A percentile compares a stretch with the other conserved stretches of the same genome.
phyloP scores from a whole-genome alignment of 1,140 invertebrate species.

The Mamestra configurata region DNA sequence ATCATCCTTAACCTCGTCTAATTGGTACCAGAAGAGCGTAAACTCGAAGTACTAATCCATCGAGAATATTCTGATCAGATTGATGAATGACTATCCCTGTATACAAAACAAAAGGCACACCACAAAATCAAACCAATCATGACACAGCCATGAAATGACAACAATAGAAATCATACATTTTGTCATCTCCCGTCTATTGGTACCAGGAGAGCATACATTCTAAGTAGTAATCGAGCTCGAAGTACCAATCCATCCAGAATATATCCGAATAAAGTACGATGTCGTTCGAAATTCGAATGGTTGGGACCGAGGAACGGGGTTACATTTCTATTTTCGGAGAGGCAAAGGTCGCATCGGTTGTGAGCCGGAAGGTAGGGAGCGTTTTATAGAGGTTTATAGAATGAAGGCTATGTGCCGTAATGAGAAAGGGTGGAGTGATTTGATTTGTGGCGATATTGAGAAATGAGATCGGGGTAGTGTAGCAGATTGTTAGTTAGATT shows the following conservation, averaged over 20 bases:
- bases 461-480: background rate
- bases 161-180: background rate
- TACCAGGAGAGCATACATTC: constrained; percentile 29
- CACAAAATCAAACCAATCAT: background rate
- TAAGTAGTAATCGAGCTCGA: constrained; percentile 15
- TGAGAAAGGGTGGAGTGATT: background rate
- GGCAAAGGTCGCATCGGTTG: constrained; percentile 24
- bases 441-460: background rate
- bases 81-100: no score
- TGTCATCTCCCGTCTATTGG: background rate
- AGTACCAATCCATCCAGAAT: constrained; percentile 16
- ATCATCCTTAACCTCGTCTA: no score
- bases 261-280: constrained; percentile 18
- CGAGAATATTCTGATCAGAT: no score
- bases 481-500: background rate
- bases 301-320: constrained; percentile 14
- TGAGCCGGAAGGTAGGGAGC: background rate
- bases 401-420: background rate
- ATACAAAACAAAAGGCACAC: background rate
- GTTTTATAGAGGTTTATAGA: constrained; percentile 19
- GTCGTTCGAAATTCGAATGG: constrained; percentile 23
- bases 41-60: no score
- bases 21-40: no score
- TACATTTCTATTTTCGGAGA: constrained; percentile 28
- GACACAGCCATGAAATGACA: background rate